These are phyloP conservation scores for Cephus rjabovi DNA, from an alignment of 2,888 invertebrate genomes.

Conservation along the genomic window DNA sequence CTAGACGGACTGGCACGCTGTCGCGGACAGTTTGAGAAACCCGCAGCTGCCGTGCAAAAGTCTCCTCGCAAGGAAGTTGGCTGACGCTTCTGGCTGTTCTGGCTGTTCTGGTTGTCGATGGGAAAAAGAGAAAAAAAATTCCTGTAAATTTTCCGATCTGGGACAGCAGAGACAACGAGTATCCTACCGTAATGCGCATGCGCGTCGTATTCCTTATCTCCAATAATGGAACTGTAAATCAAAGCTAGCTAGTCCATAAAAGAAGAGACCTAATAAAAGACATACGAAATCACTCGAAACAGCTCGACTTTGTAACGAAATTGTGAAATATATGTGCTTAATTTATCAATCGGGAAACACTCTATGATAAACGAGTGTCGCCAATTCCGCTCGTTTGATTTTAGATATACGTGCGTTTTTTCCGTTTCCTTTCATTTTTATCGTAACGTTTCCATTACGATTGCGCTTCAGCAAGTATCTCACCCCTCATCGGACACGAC, in stretches of 20 bases:
- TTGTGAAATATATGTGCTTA: background rate
- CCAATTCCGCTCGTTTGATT: background rate
- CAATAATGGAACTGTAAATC: background rate
- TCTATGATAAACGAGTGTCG: background rate
- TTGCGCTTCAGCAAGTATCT: background rate
- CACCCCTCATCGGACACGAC: background rate
- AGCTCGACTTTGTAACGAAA: background rate
- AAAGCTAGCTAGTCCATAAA: background rate
- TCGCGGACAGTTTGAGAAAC: background rate
- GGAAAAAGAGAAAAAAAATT: background rate
- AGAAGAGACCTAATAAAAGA: background rate
- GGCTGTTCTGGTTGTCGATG: background rate
- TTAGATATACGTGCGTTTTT: background rate
- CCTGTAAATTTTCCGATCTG: background rate
- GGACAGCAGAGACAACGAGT: background rate
- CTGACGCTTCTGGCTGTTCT: background rate
- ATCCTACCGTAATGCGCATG: background rate
- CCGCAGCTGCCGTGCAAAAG: slow-evolving; percentile 6
- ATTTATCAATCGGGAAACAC: background rate
- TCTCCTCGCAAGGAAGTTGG: background rate
- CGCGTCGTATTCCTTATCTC: background rate
- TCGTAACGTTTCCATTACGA: background rate
- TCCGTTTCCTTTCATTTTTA: background rate
- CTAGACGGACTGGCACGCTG: background rate
- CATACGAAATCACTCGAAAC: background rate